Evolutionary conservation across 2,113 vertebrate species (phyloP), one percentile per base, ranked within the genome.

Genomic region (Paralichthys olivaceus): DNA sequence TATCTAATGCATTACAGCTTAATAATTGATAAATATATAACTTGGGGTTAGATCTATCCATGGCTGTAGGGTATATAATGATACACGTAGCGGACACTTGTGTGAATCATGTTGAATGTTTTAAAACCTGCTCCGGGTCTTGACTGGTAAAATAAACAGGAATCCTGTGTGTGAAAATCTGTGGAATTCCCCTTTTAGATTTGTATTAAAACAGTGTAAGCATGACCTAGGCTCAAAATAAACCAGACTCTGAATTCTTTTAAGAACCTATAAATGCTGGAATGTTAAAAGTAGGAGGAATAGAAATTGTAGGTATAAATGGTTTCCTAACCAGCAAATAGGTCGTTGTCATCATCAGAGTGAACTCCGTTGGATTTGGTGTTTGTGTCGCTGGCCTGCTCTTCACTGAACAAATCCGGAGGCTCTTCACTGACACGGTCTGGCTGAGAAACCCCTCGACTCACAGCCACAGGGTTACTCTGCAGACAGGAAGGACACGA

Each of bases 311-410:
- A 5, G 1, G 7, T 1, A 15, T 7, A 34, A 72, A 54, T 37
- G 8, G 28, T 45, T 3, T 49, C 11, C 74, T 87, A 79, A 95
- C 98, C 97, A 86, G 95, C 95, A 94, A 98, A 98, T 43, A 98
- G 90, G 89, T 99, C 97, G 65, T 95, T 95, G 62, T 96, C 95
- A 22, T 96, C 95, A 29, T 97, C 97, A 4, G 94, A 95, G n/a
- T 89, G 93, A 70, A 98, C 91, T 3, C 97, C 97, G 0, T 98
- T 98, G 80, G 96, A 91, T 81, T 90, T 94, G 79, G 94, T 92
- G 23, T 71, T 58, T 43, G 63, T 83, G 89, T 75, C 56, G 85
- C 58, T 19, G 58, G 40, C 45, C 66, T 70, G 64, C 56, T 91
- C 92, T 60, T 94, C 90, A 22, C 67, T 73, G 82, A 93, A 93